Conservation (phyloP, 2,113 vertebrate genomes). For the Rattus rattus region DNA sequence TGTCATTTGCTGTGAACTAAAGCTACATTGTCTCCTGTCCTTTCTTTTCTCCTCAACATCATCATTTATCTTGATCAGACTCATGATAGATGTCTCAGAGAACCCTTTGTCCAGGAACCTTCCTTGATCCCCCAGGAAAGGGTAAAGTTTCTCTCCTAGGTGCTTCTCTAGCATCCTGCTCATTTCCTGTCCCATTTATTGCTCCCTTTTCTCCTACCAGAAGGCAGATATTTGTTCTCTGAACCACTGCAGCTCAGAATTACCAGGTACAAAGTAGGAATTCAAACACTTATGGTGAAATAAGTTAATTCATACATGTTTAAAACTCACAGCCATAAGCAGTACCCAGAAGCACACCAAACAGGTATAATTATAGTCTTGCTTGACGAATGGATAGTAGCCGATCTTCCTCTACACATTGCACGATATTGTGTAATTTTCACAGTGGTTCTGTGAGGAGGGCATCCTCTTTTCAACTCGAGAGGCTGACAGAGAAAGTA, state of each 20-base stretch:
- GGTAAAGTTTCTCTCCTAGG: background rate
- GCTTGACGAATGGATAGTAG: background rate
- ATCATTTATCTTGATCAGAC: background rate
- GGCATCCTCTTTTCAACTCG: background rate
- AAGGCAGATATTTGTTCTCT: background rate
- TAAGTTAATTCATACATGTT: background rate
- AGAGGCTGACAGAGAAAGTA: background rate
- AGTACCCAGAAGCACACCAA: background rate
- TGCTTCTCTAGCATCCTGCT: background rate
- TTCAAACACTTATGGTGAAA: background rate
- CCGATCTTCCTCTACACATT: background rate
- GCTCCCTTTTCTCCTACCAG: background rate
- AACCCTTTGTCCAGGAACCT: background rate
- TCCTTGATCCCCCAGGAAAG: background rate
- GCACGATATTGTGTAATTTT: background rate
- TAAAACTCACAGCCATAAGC: background rate
- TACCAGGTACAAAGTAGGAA: background rate
- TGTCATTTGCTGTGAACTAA: background rate
- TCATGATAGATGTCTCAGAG: background rate
- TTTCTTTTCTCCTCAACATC: background rate
- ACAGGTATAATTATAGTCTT: fast-evolving
- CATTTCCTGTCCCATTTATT: background rate
- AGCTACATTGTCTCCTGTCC: background rate
- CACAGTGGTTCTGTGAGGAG: background rate
- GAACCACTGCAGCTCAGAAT: background rate